Percentiles rank a stretch among this genome's conserved stretches.
These are phyloP conservation scores for Holothuria glaberrima DNA, from an alignment of 35 echinoderm and acorn worm genomes.

Conservation along the genomic window DNA sequence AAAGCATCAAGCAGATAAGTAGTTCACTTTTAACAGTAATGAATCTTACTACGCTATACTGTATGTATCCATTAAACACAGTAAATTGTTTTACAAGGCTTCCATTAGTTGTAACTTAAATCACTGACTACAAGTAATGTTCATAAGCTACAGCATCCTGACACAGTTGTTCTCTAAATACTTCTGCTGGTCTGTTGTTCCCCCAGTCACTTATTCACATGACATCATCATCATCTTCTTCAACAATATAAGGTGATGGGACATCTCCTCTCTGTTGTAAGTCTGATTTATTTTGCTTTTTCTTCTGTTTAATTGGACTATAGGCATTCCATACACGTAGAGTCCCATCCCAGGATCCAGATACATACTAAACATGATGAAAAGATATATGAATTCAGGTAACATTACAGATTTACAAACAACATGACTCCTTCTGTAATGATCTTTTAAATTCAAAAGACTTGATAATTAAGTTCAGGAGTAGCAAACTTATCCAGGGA, in stretches of 20 bases:
- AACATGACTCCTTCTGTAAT: not conserved
- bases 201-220: too few species aligned
- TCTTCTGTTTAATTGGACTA: conserved; percentile 57
- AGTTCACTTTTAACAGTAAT: too few species aligned
- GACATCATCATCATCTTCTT: conserved; percentile 49
- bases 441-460: not conserved
- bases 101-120: too few species aligned
- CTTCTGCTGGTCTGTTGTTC: too few species aligned
- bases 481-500: too few species aligned
- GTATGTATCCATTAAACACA: too few species aligned
- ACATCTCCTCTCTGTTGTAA: conserved; percentile 62
- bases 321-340: conserved; percentile 95
- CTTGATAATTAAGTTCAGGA: not conserved
- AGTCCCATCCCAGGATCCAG: conserved; percentile 93
- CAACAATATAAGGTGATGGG: conserved; percentile 73
- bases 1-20: too few species aligned
- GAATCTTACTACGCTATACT: too few species aligned
- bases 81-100: too few species aligned
- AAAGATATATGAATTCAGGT: not conserved
- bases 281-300: conserved; percentile 52
- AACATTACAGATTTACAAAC: not conserved
- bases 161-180: too few species aligned
- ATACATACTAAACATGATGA: conserved; percentile 80
- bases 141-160: too few species aligned
- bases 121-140: too few species aligned